A percentile compares a stretch with the other conserved stretches of the same genome.
These are phyloP conservation scores for Palloptera scutellata DNA, from an alignment of 2,888 invertebrate genomes.

Conservation along the genomic window DNA sequence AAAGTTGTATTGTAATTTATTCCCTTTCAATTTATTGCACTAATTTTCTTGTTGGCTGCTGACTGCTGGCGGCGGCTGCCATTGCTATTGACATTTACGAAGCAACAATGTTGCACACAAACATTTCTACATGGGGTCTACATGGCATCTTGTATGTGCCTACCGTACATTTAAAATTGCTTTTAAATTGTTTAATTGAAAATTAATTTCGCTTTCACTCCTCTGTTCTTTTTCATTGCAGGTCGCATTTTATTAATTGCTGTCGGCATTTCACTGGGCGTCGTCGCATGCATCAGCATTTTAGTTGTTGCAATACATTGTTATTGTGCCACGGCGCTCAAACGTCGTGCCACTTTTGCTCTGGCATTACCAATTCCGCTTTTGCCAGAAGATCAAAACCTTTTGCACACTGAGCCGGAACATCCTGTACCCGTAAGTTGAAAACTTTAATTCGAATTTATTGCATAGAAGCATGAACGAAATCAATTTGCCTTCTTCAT, in stretches of 20 bases:
- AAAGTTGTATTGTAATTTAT: no score
- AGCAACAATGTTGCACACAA: no score
- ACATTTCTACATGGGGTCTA: no score
- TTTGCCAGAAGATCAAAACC: slow-evolving; percentile 57
- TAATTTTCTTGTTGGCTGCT: no score
- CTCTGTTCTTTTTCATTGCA: slow-evolving; percentile 39
- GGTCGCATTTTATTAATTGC: slow-evolving; percentile 55
- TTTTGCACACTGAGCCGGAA: slow-evolving; percentile 65
- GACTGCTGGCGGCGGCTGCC: no score
- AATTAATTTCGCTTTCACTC: slow-evolving; percentile 48
- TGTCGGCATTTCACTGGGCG: slow-evolving; percentile 57
- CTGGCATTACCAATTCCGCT: slow-evolving; percentile 63
- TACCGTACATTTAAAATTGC: slow-evolving; percentile 44
- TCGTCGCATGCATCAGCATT: slow-evolving; percentile 56
- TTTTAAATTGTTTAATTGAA: slow-evolving; percentile 27
- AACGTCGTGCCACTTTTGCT: slow-evolving; percentile 46
- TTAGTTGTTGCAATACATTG: slow-evolving; percentile 54
- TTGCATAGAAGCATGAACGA: not conserved
- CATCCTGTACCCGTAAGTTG: slow-evolving; percentile 65
- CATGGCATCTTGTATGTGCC: no score
- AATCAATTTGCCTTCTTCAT: not conserved
- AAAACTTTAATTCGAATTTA: not conserved
- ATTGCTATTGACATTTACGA: no score
- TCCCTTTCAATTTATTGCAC: no score
- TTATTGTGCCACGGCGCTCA: slow-evolving; percentile 45